A percentile compares a stretch with the other conserved stretches of the same genome.
Evolutionary conservation across 1,140 invertebrate species (phyloP).

Genomic region (Polypedilum vanderplanki): DNA sequence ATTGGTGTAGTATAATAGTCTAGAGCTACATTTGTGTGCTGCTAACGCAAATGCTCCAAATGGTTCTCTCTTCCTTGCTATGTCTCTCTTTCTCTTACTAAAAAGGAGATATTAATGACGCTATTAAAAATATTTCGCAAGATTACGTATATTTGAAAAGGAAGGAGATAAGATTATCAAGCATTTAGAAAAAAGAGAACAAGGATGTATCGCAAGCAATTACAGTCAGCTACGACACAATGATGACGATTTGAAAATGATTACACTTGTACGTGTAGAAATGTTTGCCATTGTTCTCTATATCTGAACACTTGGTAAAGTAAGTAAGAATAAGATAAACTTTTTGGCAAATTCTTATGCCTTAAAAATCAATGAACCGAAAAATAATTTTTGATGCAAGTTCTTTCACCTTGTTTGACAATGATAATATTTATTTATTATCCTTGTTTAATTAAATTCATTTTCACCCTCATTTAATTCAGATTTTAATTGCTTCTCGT

Average conservation of each 20-base stretch:
- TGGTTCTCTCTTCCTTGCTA: not conserved
- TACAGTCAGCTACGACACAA: not conserved
- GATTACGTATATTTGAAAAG: not conserved
- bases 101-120: conserved; percentile 24
- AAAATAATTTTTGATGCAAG: no score
- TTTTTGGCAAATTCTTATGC: no score
- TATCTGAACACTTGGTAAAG: no score
- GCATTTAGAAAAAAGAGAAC: not conserved
- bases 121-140: conserved; percentile 27
- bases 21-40: conserved; percentile 4
- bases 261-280: not conserved
- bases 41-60: conserved; percentile 22
- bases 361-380: no score
- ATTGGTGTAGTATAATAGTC: not conserved
- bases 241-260: conserved; percentile 2
- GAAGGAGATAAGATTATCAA: not conserved
- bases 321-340: no score
- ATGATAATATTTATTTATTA: no score
- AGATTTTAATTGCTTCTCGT: no score
- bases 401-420: no score
- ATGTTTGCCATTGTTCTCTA: no score
- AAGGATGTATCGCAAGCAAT: conserved; percentile 10
- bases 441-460: no score
- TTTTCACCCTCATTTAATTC: no score
- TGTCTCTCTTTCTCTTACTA: not conserved